phyloP scores from a whole-genome alignment of 2,797 vertebrate genomes.

The Microhierax caerulescens region DNA sequence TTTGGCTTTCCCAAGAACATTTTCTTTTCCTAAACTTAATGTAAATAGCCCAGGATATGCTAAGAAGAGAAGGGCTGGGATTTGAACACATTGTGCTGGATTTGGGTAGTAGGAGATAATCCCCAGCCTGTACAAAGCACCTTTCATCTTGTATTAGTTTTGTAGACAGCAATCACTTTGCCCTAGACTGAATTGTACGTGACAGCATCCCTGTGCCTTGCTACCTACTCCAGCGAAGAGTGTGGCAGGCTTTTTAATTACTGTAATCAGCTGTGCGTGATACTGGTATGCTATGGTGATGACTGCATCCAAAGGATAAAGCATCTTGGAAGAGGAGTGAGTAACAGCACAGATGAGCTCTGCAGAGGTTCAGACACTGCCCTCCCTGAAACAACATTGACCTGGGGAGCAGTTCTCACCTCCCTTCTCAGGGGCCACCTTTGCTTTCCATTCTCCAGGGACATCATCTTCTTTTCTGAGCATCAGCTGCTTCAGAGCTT shows the following conservation, averaged over 20 bases:
- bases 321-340: background rate
- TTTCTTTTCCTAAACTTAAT: background rate
- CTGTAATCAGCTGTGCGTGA: background rate
- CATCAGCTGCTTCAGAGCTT: constrained; percentile 15
- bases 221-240: background rate
- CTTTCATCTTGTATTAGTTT: background rate
- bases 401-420: background rate
- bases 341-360: background rate
- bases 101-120: constrained; percentile 19
- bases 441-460: background rate
- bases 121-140: background rate
- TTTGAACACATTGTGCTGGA: background rate
- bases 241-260: background rate
- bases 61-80: background rate
- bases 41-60: background rate
- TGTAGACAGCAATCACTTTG: background rate
- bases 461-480: background rate
- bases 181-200: background rate
- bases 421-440: background rate
- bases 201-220: background rate
- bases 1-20: background rate
- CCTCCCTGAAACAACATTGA: background rate
- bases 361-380: background rate
- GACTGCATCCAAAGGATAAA: background rate
- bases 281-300: background rate